These are phyloP conservation scores for Buceros bicornis DNA, from an alignment of 2,797 vertebrate species.

Conservation along the genomic window DNA sequence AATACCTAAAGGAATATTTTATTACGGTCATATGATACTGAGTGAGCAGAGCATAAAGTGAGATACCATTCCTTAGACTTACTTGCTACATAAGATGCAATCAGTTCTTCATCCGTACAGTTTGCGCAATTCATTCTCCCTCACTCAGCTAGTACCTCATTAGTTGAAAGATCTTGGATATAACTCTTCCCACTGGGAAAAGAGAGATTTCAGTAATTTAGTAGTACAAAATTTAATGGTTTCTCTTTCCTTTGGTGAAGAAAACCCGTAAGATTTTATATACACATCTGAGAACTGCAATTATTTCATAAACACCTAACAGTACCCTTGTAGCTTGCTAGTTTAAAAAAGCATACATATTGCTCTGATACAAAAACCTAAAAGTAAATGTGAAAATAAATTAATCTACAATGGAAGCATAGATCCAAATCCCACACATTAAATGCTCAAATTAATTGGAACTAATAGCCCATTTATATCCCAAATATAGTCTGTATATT, in stretches of 20 bases:
- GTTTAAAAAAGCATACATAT: not conserved
- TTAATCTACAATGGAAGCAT: not conserved
- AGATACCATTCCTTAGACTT: not conserved
- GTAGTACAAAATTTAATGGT: not conserved
- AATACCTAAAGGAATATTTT: not conserved
- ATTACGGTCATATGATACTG: not conserved
- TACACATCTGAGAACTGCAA: not conserved
- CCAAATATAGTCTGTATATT: not conserved
- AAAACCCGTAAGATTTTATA: not conserved
- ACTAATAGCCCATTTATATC: not conserved
- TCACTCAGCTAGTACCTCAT: not conserved
- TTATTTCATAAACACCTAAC: not conserved
- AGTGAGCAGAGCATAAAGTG: not conserved
- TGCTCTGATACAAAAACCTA: not conserved
- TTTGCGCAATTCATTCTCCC: not conserved
- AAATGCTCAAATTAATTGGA: not conserved
- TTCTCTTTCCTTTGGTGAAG: not conserved
- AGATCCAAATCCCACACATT: not conserved
- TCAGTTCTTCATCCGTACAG: not conserved
- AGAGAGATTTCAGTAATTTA: not conserved
- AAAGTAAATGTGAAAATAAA: not conserved
- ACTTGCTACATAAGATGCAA: conserved; percentile 21
- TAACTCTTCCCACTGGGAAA: not conserved
- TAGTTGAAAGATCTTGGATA: not conserved
- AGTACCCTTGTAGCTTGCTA: not conserved